Percentiles rank a stretch among this genome's conserved stretches.
Conservation (phyloP, 2,888 invertebrate genomes). For the Stomorhina lunata region DNA sequence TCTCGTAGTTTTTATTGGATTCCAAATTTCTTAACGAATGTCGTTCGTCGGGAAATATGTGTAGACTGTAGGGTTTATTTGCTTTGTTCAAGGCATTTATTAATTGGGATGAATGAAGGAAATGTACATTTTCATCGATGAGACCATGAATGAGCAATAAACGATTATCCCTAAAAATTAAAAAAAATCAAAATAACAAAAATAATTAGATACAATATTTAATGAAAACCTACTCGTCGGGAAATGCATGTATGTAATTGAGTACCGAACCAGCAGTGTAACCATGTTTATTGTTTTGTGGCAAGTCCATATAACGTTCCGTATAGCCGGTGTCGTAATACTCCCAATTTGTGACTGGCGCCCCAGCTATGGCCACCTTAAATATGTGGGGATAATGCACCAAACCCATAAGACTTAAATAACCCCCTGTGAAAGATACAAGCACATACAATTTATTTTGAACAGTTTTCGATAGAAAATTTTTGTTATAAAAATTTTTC, state of each 20-base stretch:
- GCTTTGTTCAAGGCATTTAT: constrained; percentile 93
- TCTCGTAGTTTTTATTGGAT: constrained; percentile 98
- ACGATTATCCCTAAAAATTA: constrained; percentile 86
- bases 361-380: constrained; percentile 97
- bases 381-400: constrained; percentile 96
- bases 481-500: no score
- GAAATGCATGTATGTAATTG: constrained; percentile 91
- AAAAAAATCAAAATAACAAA: not conserved
- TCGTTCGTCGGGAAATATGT: constrained; percentile 97
- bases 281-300: constrained; percentile 87
- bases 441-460: not conserved
- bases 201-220: not conserved
- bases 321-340: constrained; percentile 99
- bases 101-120: constrained; percentile 95
- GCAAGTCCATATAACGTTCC: constrained; percentile 97
- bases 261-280: constrained; percentile 93
- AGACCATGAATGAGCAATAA: constrained; percentile 97
- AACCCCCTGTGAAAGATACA: constrained; percentile 84
- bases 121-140: constrained; percentile 99
- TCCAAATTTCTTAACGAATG: constrained; percentile 96
- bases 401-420: constrained; percentile 95
- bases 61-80: constrained; percentile 97
- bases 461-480: no score
- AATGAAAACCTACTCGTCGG: constrained; percentile 88
- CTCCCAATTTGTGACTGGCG: constrained; percentile 98